Conservation (phyloP, 2,888 invertebrate species). For the Stramonita haemastoma region DNA sequence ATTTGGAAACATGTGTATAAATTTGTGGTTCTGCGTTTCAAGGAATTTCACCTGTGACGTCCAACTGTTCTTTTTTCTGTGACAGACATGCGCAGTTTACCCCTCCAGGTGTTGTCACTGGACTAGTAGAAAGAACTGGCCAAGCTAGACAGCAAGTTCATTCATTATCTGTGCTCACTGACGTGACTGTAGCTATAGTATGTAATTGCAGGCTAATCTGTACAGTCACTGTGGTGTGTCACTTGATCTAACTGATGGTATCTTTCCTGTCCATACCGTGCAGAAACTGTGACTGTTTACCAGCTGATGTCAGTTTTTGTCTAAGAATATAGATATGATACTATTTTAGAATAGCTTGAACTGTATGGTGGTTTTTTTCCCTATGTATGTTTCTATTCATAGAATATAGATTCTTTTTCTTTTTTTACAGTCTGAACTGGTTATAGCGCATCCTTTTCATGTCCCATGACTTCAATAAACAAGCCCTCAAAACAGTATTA, state of each 20-base stretch:
- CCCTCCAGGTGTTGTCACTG: background rate
- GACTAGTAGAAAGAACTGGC: background rate
- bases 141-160: background rate
- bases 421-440: background rate
- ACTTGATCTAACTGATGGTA: background rate
- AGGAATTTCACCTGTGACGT: background rate
- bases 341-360: background rate
- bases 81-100: background rate
- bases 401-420: background rate
- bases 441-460: background rate
- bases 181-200: constrained; percentile 1
- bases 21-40: no score
- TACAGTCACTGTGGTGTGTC: background rate
- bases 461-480: background rate
- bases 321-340: background rate
- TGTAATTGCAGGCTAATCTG: background rate
- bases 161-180: background rate
- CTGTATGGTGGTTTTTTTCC: background rate
- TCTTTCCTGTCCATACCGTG: background rate
- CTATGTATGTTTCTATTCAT: background rate
- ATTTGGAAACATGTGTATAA: no score
- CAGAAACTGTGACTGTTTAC: background rate
- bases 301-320: background rate
- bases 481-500: background rate
- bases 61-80: background rate